These are phyloP conservation scores for Mallotus villosus DNA, from an alignment of 2,797 vertebrate species.

Conservation along the genomic window DNA sequence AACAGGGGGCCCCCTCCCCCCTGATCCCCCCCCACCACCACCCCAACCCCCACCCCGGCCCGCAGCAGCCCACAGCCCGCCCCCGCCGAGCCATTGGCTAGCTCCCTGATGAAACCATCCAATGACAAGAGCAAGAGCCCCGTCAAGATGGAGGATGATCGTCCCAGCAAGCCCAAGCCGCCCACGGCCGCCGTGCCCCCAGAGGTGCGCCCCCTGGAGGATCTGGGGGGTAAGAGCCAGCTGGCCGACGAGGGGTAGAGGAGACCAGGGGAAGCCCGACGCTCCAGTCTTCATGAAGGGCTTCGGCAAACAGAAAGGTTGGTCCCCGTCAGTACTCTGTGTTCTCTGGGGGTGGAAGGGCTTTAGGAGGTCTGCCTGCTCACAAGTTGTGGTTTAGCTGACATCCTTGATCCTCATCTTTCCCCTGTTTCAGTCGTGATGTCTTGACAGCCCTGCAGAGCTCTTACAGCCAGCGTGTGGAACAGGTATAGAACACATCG, in stretches of 20 bases:
- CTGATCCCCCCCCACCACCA: conserved; percentile 50
- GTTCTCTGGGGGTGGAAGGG: neutral
- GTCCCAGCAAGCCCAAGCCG: conserved; percentile 67
- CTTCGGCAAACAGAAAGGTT: conserved; percentile 92
- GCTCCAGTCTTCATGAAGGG: conserved; percentile 64
- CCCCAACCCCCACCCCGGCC: conserved; percentile 48
- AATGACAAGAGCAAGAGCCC: conserved; percentile 61
- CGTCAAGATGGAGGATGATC: conserved; percentile 64
- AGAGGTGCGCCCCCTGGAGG: conserved; percentile 60
- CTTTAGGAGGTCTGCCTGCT: no score
- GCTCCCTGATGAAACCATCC: conserved; percentile 50
- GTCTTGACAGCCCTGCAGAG: conserved; percentile 27
- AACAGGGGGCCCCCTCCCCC: conserved; percentile 70
- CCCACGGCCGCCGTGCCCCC: conserved; percentile 71
- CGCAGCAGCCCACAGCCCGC: conserved; percentile 48
- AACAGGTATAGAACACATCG: conserved; percentile 38
- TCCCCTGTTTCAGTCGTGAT: neutral
- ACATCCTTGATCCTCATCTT: neutral
- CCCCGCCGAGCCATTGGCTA: conserved; percentile 53
- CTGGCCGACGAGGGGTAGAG: conserved; percentile 61
- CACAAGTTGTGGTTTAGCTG: no score
- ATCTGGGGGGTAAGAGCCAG: conserved; percentile 52
- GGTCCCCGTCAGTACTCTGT: conserved; percentile 34
- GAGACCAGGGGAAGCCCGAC: conserved; percentile 58
- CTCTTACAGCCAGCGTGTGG: conserved; percentile 31